Evolutionary conservation across 2,888 invertebrate species (phyloP), one percentile per base, ranked within the genome.

Genomic region (Polyploca ridens): DNA sequence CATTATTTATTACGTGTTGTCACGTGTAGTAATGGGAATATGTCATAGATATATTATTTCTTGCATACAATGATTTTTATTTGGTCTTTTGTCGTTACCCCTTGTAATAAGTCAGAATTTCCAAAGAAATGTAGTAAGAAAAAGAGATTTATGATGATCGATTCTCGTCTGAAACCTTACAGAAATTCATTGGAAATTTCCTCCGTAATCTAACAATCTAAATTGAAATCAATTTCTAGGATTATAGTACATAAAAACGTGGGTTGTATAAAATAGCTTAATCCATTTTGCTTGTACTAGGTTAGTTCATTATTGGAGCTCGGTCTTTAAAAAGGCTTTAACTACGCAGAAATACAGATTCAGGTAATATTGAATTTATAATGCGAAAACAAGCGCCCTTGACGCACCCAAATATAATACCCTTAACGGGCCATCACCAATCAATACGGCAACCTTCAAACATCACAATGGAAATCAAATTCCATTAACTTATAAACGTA

Each of bases 101-200:
- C 54, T 54, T 19, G 16, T 14, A 46, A 46, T 14, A 14, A 46
- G 46, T 46, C 49, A 16, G 49, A 16, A 16, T 49, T 49, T 16
- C 11, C 49, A 16, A 49, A 7, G 49, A 49, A 49, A 16, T 49
- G 5, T 54, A 14, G n/a, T 10, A 49, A 16, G 16, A 54, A 54
- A 10, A 10, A 10, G 16, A 54, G 54, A 54, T 54, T 54, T 54
- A 54, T 54, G 54, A 54, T 54, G 54, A 54, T 54, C 54, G 54
- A 54, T 10, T 8, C 19, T 54, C 54, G 54, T 19, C 10, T 10
- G 54, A 54, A 19, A 54, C 54, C 54, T 54, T 54, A n/a, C 7
- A 19, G 54, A 54, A 54, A 54, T 54, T 54, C n/a, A 54, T 54
- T 19, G 54, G 54, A 54, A 54, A 54, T 19, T 54, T 54, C 4